Evolutionary conservation across 2,797 vertebrate species (phyloP), one percentile per base, ranked within the genome.

Genomic region (Kryptolebias ocellatus): DNA sequence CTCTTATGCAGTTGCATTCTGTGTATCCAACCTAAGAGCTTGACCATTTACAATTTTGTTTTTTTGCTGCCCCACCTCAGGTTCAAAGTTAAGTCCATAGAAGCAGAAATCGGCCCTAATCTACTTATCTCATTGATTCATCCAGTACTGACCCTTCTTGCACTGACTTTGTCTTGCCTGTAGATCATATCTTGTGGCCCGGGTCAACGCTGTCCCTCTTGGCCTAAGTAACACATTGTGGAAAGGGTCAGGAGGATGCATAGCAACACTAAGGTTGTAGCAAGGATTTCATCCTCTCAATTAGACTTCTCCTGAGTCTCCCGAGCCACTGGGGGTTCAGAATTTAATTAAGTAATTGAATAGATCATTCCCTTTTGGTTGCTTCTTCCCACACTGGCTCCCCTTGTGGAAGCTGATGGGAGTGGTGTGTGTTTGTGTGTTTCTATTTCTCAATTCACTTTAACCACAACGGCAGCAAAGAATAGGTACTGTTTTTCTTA

Each of bases 281-380:
- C 11, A 9, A 73, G 61, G 64, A 83, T 69, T 72, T 65, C 73
- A 55, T 80, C 74, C 66, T 79, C 80, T 83, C 71, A 83, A 82
- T 85, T 88, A 84, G 72, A 54, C 62, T 64, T 70, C 69, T 74
- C 67, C 60, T 44, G 67, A 54, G 65, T 70, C 67, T 69, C 60
- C 60, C 4, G 2, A 51, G 59, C 60, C 80, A 64, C 67, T 31
- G 1, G 70, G 70, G 80, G 42, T 66, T 71, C 44, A 2, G 53
- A 42, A 81, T 87, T 83, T 85, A 85, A 88, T 89, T 76, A 83
- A 74, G 63, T 83, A 87, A 90, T 89, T 87, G 83, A 87, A 87
- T 70, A 79, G 53, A 71, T 76, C 60, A 88, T 77, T 87, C 82
- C 50, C 71, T 67, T 76, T 86, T 72, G 85, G 70, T 55, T 71